Evolutionary conservation across 1,140 invertebrate genomes (phyloP), one percentile per base, ranked within the genome.

Genomic region (Panagrolaimus sp.): DNA sequence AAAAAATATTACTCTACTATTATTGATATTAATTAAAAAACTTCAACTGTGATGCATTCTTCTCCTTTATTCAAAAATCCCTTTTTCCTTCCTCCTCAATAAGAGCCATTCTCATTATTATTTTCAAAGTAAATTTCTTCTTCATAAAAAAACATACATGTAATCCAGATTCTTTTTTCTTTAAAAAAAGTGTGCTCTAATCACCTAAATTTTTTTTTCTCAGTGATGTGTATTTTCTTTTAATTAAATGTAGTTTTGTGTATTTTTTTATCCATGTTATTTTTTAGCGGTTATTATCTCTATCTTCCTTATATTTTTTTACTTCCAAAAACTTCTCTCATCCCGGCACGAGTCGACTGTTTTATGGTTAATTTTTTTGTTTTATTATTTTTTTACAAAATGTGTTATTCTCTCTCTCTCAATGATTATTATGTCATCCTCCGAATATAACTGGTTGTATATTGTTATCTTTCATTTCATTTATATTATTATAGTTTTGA

Each of bases 331-430:
- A 57, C 31, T 57, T 57, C 51, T n/a, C n/a, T 57, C 51, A 57
- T 57, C 51, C 51, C 51, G 51, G 51, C 51, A 57, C 51, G 51
- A 57, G 51, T 57, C n/a, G 11, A 16, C n/a, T n/a, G n/a, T n/a
- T n/a, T n/a, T n/a, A n/a, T n/a, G n/a, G n/a, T n/a, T n/a, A n/a
- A n/a, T n/a, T 57, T 57, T 57, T 57, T 20, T 57, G 51, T 57
- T 1, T 57, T 57, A 25, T 13, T 57, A 5, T 20, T 27, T 23
- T 53, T 20, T 57, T 27, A n/a, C n/a, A n/a, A n/a, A 57, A 57
- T 20, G n/a, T 57, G 51, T 38, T 38, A 7, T 38, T 38, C 7
- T 38, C 31, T 38, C 31, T 38, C 31, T 38, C 31, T 38, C 31
- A 38, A 38, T 38, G 31, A 38, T 38, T 38, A 7, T 38, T 7